Evolutionary conservation across 2,797 vertebrate genomes (phyloP).

Genomic region (Spinibarbus caldwelli): DNA sequence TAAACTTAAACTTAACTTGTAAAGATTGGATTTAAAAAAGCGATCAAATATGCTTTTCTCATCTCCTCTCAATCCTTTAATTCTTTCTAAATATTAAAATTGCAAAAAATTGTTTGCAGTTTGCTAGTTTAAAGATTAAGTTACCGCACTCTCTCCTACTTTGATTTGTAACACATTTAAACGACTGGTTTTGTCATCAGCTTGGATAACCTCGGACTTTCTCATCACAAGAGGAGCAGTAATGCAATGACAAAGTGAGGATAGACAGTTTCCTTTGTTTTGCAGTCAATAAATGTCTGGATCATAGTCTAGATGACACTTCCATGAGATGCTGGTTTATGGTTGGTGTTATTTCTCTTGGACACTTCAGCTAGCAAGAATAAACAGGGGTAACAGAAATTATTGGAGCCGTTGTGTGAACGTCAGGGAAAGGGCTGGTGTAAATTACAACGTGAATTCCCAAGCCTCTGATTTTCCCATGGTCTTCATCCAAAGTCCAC

Average conservation of each 20-base stretch:
- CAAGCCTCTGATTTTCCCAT: constrained; percentile 41
- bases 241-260: constrained; percentile 12
- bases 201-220: not conserved
- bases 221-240: constrained; percentile 15
- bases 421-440: constrained; percentile 41
- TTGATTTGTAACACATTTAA: not conserved
- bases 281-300: constrained; percentile 26
- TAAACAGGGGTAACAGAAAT: constrained; percentile 32
- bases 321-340: constrained; percentile 44
- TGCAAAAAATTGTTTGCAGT: not conserved
- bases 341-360: constrained; percentile 41
- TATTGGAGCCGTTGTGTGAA: constrained; percentile 9
- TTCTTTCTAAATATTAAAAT: not conserved
- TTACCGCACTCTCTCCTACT: not conserved
- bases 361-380: constrained; percentile 16
- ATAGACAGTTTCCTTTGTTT: constrained; percentile 17
- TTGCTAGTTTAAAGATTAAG: not conserved
- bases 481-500: constrained; percentile 46
- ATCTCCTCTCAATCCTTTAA: not conserved
- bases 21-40: not conserved
- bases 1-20: no score
- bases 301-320: constrained; percentile 22
- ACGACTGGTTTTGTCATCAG: constrained; percentile 37
- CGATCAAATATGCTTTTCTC: not conserved
- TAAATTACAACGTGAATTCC: constrained; percentile 48